A percentile compares a stretch with the other conserved stretches of the same genome.
These are phyloP conservation scores for Dromius quadrimaculatus DNA, from an alignment of 2,888 invertebrate genomes.

Conservation along the genomic window DNA sequence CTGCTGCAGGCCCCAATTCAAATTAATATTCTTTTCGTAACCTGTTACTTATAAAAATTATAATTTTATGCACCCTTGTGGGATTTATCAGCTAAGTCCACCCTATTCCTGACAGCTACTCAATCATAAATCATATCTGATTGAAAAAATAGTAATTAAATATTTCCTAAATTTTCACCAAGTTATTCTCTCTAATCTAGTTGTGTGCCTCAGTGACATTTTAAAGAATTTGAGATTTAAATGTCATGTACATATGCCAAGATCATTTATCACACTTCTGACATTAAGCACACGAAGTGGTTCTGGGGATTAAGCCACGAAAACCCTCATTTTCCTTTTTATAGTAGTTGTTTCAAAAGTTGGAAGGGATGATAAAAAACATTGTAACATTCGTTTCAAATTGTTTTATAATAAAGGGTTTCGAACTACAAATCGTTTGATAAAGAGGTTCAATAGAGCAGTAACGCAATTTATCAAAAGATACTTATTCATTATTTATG, in stretches of 20 bases:
- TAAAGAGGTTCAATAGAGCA: too few relatives aligned
- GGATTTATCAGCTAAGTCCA: conserved; percentile 34
- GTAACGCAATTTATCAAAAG: too few relatives aligned
- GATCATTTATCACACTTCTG: conserved; percentile 45
- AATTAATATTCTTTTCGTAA: too few relatives aligned
- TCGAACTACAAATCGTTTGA: conserved; percentile 38
- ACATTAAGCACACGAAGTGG: conserved; percentile 48
- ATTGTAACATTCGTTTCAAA: conserved; percentile 35
- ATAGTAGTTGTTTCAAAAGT: conserved; percentile 37
- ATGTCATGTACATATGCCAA: conserved; percentile 43
- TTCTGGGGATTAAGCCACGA: conserved; percentile 7
- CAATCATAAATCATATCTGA: too few relatives aligned
- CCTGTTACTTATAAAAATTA: conserved; percentile 23
- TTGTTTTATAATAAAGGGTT: conserved; percentile 38
- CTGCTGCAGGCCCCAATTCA: too few relatives aligned
- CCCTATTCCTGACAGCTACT: conserved; percentile 21
- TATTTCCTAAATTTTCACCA: too few relatives aligned
- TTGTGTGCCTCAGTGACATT: conserved; percentile 12
- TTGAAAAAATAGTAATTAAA: too few relatives aligned
- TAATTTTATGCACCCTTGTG: conserved; percentile 36
- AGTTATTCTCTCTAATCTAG: too few relatives aligned
- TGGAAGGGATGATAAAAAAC: conserved; percentile 38
- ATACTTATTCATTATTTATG: too few relatives aligned
- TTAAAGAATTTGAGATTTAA: conserved; percentile 34
- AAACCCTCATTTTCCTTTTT: conserved; percentile 41